Evolutionary conservation across 2,113 vertebrate genomes (phyloP).

Genomic region (Lipophrys pholis): DNA sequence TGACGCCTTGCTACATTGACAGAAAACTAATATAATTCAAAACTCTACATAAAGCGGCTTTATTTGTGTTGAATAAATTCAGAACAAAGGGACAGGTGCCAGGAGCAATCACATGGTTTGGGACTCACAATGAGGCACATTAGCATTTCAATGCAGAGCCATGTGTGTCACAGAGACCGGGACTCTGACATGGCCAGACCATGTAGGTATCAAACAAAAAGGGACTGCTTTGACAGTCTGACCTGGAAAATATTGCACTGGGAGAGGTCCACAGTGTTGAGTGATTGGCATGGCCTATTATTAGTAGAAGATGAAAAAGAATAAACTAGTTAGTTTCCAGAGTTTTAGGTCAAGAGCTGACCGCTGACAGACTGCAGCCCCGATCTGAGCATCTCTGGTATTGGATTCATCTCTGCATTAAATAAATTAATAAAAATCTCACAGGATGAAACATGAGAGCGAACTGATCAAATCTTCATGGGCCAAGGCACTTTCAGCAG

Average conservation of each 20-base stretch:
- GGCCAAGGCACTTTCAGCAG: background rate
- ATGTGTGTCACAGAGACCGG: slow-evolving; percentile 57
- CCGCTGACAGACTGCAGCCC: background rate
- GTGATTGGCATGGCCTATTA: slow-evolving; percentile 9
- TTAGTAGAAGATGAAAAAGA: background rate
- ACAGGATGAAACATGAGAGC: slow-evolving; percentile 24
- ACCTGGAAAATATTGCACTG: background rate
- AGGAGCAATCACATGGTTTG: slow-evolving; percentile 40
- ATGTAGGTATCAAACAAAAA: background rate
- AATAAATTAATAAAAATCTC: background rate
- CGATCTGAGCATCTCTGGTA: slow-evolving; percentile 1
- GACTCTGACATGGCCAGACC: slow-evolving; percentile 30
- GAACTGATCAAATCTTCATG: slow-evolving; percentile 33
- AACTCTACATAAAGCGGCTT: slow-evolving; percentile 12
- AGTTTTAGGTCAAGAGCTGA: background rate
- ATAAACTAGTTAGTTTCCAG: background rate
- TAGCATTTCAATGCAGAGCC: slow-evolving; percentile 75
- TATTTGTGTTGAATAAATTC: slow-evolving; percentile 32
- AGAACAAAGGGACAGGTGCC: slow-evolving; percentile 57
- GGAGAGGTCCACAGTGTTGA: background rate
- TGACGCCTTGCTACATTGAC: background rate
- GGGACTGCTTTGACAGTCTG: too few species aligned
- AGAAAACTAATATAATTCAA: background rate
- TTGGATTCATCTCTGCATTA: background rate
- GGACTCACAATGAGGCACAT: slow-evolving; percentile 66